These are phyloP conservation scores for Thaleichthys pacificus DNA, from an alignment of 2,797 vertebrate genomes.

Conservation along the genomic window DNA sequence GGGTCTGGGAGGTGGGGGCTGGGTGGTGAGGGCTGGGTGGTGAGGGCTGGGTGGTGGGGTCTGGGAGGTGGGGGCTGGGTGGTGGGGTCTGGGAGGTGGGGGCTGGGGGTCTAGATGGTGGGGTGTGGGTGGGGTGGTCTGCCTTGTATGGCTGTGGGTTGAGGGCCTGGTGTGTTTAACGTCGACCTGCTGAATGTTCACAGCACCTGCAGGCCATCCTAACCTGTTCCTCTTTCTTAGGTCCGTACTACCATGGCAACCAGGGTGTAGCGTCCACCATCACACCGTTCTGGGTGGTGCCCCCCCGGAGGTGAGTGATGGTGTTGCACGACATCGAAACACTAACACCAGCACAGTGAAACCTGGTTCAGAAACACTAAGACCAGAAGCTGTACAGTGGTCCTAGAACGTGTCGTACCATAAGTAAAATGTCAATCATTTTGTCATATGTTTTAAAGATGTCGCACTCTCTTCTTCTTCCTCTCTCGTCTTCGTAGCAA, in stretches of 20 bases:
- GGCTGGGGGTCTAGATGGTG: no score
- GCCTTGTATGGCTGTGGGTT: no score
- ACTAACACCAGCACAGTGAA: no score
- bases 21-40: background rate
- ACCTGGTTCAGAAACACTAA: no score
- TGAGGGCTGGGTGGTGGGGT: constrained; percentile 67
- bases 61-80: background rate
- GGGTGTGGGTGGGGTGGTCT: no score
- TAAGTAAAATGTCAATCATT: background rate
- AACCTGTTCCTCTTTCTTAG: constrained; percentile 57
- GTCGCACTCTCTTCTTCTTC: no score
- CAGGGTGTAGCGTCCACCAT: constrained; percentile 90
- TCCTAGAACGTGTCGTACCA: no score
- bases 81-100: background rate
- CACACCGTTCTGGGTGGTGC: constrained; percentile 94
- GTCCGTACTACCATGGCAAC: constrained; percentile 91
- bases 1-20: no score
- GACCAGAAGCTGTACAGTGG: no score
- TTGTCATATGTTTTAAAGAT: background rate
- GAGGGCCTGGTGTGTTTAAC: no score
- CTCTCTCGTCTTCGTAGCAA: constrained; percentile 76
- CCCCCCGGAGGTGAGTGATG: constrained; percentile 79
- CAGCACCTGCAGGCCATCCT: background rate
- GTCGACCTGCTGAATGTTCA: background rate
- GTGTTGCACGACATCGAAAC: no score